Base-by-base conservation (phyloP, 2,113 vertebrate species). In the Pomatorhinus ruficollis region DNA sequence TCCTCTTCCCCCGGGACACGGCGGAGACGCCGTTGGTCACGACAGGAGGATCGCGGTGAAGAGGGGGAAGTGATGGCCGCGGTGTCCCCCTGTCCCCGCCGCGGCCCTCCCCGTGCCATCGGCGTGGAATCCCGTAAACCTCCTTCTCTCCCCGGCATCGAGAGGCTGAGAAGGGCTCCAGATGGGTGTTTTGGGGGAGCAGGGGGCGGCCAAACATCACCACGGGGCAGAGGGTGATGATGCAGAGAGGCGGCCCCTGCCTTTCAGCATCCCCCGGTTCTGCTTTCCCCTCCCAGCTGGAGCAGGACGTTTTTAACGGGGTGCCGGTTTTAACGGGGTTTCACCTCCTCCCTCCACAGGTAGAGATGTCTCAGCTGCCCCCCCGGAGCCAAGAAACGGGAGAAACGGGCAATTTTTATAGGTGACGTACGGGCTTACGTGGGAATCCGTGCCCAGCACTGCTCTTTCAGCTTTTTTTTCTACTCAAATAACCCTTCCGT, bases 381-480 rank as follows among this genome's bases (percentile, higher is more conserved):
- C 35, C 47, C 53, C 45, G 23, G 50, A 86, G 57, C 66, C 72
- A 60, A 83, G 91, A 93, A 90, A 80, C 8, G 8, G 61, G 72
- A 75, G 78, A 92, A 89, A 91, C 5, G 63, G 89, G 42, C 85
- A 56, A 83, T 93, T 97, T 97, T 97, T 94, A 93, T 97, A 97
- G 95, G 96, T 97, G 97, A 97, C 96, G 96, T 97, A 96, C 93
- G 77, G 93, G 80, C 89, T 97, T 96, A 98, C 96, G 97, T 97
- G 97, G 90, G 82, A 96, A 94, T 92, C 82, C 77, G 49, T 93
- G 95, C 93, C 94, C 96, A 79, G 86, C 93, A 80, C 90, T 65
- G 88, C 89, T 93, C 86, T 94, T 92, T 60, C 90, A 93, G 96
- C 75, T 83, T 65, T 85, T 93, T 84, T 75, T 87, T 37, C 90